Evolutionary conservation across 2,113 vertebrate species (phyloP).

Genomic region (Corynorhinus townsendii): DNA sequence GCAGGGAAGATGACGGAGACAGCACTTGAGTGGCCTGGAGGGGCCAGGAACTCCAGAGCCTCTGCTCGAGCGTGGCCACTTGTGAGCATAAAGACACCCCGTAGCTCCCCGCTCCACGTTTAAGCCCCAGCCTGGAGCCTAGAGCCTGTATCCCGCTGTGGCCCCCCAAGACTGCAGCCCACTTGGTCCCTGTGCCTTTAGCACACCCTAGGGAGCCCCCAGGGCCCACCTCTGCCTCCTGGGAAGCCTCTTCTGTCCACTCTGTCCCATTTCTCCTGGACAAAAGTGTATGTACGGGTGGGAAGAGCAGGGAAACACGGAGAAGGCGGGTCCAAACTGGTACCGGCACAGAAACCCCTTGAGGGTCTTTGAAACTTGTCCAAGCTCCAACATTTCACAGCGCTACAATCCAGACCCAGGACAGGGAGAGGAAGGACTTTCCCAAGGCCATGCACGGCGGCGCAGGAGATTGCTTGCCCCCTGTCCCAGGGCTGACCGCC

Average conservation of each 20-base stretch:
- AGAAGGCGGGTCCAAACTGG: background rate
- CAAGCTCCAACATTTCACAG: background rate
- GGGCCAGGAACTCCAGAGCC: background rate
- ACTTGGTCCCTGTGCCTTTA: accelerated
- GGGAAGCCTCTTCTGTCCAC: background rate
- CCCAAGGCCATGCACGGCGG: background rate
- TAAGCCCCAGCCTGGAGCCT: background rate
- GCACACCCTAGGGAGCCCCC: background rate
- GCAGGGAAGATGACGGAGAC: background rate
- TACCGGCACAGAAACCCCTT: background rate
- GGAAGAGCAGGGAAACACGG: background rate
- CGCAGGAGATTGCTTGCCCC: no score
- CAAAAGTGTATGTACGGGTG: background rate
- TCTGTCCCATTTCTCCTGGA: background rate
- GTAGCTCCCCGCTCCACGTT: accelerated
- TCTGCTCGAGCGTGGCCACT: background rate
- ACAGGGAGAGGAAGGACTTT: background rate
- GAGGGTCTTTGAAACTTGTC: background rate
- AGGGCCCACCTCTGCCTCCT: background rate
- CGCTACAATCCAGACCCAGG: background rate
- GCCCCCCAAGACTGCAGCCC: background rate
- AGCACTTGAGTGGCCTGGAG: accelerated
- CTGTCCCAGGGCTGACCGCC: accelerated
- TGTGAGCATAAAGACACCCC: accelerated
- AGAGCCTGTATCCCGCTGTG: background rate